These are phyloP conservation scores for Myripristis jacobus DNA, from an alignment of 2,797 vertebrate genomes.

Conservation along the genomic window DNA sequence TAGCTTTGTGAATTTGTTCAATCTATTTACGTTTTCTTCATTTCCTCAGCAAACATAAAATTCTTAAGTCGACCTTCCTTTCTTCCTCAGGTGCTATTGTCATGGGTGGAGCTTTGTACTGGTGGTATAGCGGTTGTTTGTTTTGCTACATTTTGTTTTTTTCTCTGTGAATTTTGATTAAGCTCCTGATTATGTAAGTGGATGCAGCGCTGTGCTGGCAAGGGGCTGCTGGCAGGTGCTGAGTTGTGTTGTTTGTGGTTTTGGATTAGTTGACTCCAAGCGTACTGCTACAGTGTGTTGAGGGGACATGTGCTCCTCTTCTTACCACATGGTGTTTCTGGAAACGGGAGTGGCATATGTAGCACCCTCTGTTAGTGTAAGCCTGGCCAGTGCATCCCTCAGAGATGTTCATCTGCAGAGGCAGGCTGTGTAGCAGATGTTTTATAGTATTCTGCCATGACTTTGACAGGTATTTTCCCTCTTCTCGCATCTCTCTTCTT, in stretches of 20 bases:
- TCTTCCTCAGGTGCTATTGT: background rate
- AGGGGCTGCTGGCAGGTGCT: constrained; percentile 17
- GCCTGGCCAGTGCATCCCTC: constrained; percentile 34
- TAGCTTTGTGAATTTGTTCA: background rate
- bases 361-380: constrained; percentile 65
- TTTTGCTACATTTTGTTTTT: background rate
- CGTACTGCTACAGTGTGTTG: constrained; percentile 42
- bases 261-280: constrained; percentile 59
- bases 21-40: background rate
- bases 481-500: constrained; percentile 21
- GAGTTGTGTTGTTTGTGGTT: constrained; percentile 23
- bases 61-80: background rate
- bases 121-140: background rate
- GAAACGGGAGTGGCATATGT: constrained; percentile 47
- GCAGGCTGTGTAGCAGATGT: constrained; percentile 27
- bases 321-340: constrained; percentile 55
- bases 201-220: constrained; percentile 18
- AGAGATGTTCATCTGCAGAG: constrained; percentile 46
- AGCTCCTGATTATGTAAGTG: constrained; percentile 55
- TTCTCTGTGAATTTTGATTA: constrained; percentile 36
- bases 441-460: constrained; percentile 13
- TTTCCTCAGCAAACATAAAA: background rate
- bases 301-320: constrained; percentile 55
- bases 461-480: constrained; percentile 33
- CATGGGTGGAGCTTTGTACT: background rate